Evolutionary conservation across 2,888 invertebrate species (phyloP), one percentile per base, ranked within the genome.

Genomic region (Oxystoma pomonae): DNA sequence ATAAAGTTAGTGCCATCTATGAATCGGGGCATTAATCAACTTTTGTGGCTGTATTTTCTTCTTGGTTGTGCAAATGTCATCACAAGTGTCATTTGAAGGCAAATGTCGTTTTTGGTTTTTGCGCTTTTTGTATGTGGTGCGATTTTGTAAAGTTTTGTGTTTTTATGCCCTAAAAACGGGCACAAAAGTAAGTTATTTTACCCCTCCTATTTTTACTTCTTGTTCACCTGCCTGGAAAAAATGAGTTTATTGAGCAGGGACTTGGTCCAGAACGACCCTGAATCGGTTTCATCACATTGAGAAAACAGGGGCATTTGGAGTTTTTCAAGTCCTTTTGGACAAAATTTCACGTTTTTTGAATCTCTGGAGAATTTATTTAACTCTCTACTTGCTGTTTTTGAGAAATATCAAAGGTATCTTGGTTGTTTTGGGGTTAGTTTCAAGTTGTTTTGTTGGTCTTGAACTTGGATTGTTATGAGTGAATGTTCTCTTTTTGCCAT

Each of bases 111-210:
- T 74, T 75, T 71, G 72, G 74, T 77, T 79, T 35, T 79, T 80
- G 78, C 78, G 79, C 78, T 78, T 78, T 78, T 79, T 78, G 76
- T 77, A 35, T 35, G 76, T 77, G 74, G 75, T 76, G 74, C 75
- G 74, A 74, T 73, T 71, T 75, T 76, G 77, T 75, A 35, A 75
- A 74, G 76, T 74, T 76, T 76, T 75, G 72, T 75, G 73, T 75
- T 75, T 78, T 84, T 84, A 84, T 83, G 83, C 82, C 83, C 69
- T 66, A 71, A 71, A 65, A 59, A 35, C 66, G 66, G 68, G 72
- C 71, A 68, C 69, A 69, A 67, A 72, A 72, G 76, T 75, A 71
- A 74, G 75, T 73, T 53, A 53, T 53, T 9, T 35, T 35, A n/a
- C n/a, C n/a, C n/a, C n/a, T n/a, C n/a, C n/a, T n/a, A n/a, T n/a